phyloP scores from a whole-genome alignment of 1,140 invertebrate species.

The Anthonomus grandis region DNA sequence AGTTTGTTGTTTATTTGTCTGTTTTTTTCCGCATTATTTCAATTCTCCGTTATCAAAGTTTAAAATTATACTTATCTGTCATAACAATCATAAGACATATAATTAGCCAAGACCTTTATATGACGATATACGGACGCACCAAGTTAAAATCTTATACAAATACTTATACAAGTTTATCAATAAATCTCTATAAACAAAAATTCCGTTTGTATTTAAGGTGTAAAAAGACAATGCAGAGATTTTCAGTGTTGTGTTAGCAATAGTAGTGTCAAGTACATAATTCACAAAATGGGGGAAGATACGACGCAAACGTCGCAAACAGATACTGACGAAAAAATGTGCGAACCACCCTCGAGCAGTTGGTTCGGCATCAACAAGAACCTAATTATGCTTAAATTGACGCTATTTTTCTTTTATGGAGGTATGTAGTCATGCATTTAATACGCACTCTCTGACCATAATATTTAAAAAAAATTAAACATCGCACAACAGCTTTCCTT shows the following conservation, averaged over 20 bases:
- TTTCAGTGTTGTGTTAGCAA: conserved; percentile 3
- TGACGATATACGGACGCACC: neutral
- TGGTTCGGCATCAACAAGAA: conserved; percentile 62
- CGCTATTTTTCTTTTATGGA: conserved; percentile 76
- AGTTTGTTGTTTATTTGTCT: too few species aligned
- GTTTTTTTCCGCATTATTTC: too few species aligned
- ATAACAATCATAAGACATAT: too few species aligned
- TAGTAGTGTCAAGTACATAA: neutral
- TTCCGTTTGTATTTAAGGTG: neutral
- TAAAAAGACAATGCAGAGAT: neutral
- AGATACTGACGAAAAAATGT: conserved; percentile 24
- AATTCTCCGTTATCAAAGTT: too few species aligned
- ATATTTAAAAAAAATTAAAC: too few species aligned
- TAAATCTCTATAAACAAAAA: conserved; percentile 8
- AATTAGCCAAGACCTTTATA: too few species aligned
- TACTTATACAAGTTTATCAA: conserved; percentile 11
- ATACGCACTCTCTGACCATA: too few species aligned
- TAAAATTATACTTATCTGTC: too few species aligned
- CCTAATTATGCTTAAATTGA: conserved; percentile 73
- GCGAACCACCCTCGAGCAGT: conserved; percentile 12
- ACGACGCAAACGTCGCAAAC: conserved; percentile 18
- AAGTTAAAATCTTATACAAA: neutral
- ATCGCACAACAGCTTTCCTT: too few species aligned
- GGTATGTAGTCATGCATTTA: conserved; percentile 55
- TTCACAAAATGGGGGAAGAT: conserved; percentile 16